Conservation (phyloP, 2,113 vertebrate genomes). For the Notiomystis cincta region DNA sequence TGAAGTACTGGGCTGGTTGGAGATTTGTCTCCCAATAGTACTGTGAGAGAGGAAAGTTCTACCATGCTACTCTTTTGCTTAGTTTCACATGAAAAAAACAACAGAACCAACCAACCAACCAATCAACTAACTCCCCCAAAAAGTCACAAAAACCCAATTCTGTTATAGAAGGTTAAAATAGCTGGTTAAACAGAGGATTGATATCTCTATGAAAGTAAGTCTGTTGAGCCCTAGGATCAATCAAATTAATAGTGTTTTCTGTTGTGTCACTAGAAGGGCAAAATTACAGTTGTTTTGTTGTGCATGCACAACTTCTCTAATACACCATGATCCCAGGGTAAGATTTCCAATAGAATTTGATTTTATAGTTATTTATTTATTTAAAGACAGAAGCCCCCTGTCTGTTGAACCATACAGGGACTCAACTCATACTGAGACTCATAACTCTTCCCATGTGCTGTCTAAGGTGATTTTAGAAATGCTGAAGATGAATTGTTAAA, state of each 20-base stretch:
- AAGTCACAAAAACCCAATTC: fast-evolving
- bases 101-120: not conserved
- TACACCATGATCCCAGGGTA: not conserved
- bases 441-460: not conserved
- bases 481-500: not conserved
- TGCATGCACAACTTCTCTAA: not conserved
- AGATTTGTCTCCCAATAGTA: not conserved
- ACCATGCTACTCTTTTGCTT: not conserved
- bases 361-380: not conserved
- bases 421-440: not conserved
- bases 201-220: not conserved
- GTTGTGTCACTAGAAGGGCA: not conserved
- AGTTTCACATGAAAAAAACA: not conserved
- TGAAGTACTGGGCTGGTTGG: not conserved
- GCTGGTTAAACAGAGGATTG: not conserved
- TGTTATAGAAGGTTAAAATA: not conserved
- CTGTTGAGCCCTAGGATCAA: not conserved
- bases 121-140: too few relatives aligned
- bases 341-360: not conserved
- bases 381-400: not conserved
- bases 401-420: not conserved
- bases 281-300: not conserved
- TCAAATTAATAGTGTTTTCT: not conserved
- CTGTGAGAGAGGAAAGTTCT: not conserved
- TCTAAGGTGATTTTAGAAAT: not conserved